These are phyloP conservation scores for Harpagus bidentatus DNA, from an alignment of 2,113 vertebrate genomes.

Conservation along the genomic window DNA sequence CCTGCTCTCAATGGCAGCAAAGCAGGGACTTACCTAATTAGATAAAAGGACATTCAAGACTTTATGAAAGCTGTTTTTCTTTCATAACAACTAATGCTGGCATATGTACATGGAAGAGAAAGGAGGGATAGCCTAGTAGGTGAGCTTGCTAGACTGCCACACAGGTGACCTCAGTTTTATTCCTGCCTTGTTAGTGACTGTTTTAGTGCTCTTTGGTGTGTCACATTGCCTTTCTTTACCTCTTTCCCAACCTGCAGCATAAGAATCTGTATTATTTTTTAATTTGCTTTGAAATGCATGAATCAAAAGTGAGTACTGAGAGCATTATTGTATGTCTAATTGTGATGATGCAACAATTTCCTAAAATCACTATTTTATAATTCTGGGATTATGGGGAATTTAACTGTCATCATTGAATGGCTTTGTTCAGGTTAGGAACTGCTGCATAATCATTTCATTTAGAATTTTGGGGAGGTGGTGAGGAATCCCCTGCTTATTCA, in stretches of 20 bases:
- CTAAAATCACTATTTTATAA: background rate
- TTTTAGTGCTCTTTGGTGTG: background rate
- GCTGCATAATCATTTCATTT: background rate
- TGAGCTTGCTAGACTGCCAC: background rate
- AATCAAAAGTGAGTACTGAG: background rate
- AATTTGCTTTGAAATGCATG: background rate
- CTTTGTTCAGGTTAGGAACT: background rate
- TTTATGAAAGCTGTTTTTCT: background rate
- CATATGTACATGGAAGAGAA: background rate
- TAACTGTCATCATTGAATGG: background rate
- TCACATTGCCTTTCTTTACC: background rate
- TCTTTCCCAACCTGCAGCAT: background rate
- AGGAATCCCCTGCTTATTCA: background rate
- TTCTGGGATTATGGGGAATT: background rate
- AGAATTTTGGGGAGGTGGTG: background rate
- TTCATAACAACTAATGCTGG: background rate
- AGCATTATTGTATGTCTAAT: background rate
- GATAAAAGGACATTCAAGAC: background rate
- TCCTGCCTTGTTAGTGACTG: background rate
- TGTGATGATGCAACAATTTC: background rate
- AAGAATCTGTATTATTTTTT: background rate
- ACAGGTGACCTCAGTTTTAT: background rate
- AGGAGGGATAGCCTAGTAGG: background rate
- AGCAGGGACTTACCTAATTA: background rate
- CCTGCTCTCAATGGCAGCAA: background rate